Evolutionary conservation across 2,888 invertebrate species (phyloP), one percentile per base, ranked within the genome.

Genomic region (Mythimna pallens): DNA sequence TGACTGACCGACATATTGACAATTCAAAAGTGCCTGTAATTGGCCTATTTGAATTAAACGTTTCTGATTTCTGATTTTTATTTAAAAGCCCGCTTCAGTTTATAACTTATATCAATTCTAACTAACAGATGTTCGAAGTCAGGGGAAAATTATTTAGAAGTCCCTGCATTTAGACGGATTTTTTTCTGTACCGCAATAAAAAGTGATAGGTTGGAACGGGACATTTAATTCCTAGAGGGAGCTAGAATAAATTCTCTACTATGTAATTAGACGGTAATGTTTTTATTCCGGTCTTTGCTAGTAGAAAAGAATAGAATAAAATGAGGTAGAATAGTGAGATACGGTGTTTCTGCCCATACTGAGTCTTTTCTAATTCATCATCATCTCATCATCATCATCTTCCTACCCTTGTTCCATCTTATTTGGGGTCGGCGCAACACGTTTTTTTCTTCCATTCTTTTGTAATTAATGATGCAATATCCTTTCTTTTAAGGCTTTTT

Each of bases 61-160:
- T 25, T 25, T 25, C 25, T 25, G 25, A 25, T 25, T 25, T 25
- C 25, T 25, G 25, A 30, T 30, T 30, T 30, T 30, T 30, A 30
- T 30, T 30, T 30, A 2, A 30, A 3, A 30, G 3, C 30, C 5
- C 57, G 70, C 76, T 50, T 20, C 4, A 59, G 30, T 20, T 34
- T 61, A 22, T 43, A 0, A 58, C 47, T 79, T 69, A 17, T 0
- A 14, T 2, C 83, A 65, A 43, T 14, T 47, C 52, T 61, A 67
- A 84, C 67, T 57, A 65, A 47, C 73, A 71, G 65, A 80, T 65
- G 76, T 73, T 73, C 14, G 58, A 71, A 85, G 65, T 74, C 71
- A 68, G 82, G 75, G 55, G 64, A 76, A 85, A 85, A 87, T 82
- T 80, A 82, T 87, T 87, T 80, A 76, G 77, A 71, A 77, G 65